Evolutionary conservation across 2,888 invertebrate species (phyloP), one percentile per base, ranked within the genome.

Genomic region (Xestia rhomboidea): DNA sequence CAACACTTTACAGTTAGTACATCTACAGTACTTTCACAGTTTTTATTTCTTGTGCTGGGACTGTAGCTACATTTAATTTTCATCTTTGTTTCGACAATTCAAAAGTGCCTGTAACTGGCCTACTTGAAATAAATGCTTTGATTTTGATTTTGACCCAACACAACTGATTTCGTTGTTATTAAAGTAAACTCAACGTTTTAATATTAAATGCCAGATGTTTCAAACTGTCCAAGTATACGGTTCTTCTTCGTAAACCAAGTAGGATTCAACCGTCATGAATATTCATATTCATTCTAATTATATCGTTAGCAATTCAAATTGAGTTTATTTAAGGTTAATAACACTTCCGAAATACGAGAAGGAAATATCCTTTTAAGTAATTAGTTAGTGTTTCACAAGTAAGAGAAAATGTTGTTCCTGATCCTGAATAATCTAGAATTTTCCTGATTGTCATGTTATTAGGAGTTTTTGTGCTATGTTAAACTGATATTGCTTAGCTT

Each of bases 241-340:
- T 74, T 82, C 68, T 68, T 54, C 77, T 73, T 57, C 51, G 46
- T 30, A n/a, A 38, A 77, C 27, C 82, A 84, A 76, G 72, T 73
- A 70, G 73, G n/a, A 73, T 81, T 41, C 49, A 49, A 13, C 30
- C 38, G 30, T 49, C 21, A 72, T 82, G 75, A 85, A 83, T 84
- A 84, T 78, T 86, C 64, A 84, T 78, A 49, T 51, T 64, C 0
- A 78, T 79, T 73, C 46, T 76, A 82, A 82, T 78, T 72, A 60
- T 46, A n/a, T 67, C 46, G 46, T 82, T 85, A 70, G 85, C 78
- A 79, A 85, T 76, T 62, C 60, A 71, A 72, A 76, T 76, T 24
- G 38, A 63, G 62, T 67, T 77, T 69, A 73, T 63, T 68, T 70
- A 62, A 78, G 67, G 71, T 64, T 75, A 71, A 66, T 77, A 71